Evolutionary conservation across 1,140 invertebrate genomes (phyloP).

Genomic region (Meloidogyne hapla): DNA sequence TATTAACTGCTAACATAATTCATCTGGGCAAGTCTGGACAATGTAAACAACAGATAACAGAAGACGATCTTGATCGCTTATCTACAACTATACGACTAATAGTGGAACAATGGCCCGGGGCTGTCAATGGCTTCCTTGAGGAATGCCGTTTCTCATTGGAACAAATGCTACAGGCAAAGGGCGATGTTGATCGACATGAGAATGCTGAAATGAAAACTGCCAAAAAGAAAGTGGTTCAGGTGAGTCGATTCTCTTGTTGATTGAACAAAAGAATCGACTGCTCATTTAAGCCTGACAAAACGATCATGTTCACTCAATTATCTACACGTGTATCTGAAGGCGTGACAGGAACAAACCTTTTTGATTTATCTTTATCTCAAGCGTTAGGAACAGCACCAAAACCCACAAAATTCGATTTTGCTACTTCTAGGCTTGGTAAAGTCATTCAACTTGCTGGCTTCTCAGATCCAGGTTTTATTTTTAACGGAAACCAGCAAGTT

Average conservation of each 20-base stretch:
- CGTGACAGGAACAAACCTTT: conserved; percentile 78
- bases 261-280: no score
- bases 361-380: conserved; percentile 88
- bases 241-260: conserved; percentile 19
- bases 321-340: conserved; percentile 71
- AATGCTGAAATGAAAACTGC: conserved; percentile 64
- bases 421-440: conserved; percentile 72
- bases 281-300: conserved; percentile 75
- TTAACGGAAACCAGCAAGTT: not conserved
- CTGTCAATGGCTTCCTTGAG: conserved; percentile 76
- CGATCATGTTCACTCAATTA: conserved; percentile 81
- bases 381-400: conserved; percentile 75
- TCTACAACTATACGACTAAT: conserved; percentile 67
- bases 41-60: conserved; percentile 75
- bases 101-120: conserved; percentile 74
- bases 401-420: conserved; percentile 69
- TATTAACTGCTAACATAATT: conserved; percentile 81
- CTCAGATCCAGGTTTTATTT: conserved; percentile 81
- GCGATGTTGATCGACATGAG: conserved; percentile 71
- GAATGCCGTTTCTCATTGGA: conserved; percentile 79
- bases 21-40: conserved; percentile 78
- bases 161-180: conserved; percentile 81
- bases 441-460: conserved; percentile 97
- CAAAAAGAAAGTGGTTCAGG: conserved; percentile 52
- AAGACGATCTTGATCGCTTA: conserved; percentile 80